Conservation (phyloP, 2,888 invertebrate species). For the Herminia tarsipennalis region DNA sequence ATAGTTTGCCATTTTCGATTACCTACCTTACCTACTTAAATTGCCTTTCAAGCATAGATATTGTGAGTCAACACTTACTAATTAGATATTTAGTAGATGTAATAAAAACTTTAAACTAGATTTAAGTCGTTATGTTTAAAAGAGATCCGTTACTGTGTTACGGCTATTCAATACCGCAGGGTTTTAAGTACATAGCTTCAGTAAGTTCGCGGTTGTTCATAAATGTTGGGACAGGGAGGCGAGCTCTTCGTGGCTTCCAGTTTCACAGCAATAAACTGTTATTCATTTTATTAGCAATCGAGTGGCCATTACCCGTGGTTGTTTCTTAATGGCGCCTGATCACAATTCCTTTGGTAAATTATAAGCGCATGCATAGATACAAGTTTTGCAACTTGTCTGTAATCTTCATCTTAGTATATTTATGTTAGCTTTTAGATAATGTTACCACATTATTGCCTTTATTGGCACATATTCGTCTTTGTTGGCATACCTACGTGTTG, state of each 20-base stretch:
- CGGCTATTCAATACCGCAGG: slow-evolving; percentile 36
- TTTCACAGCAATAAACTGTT: slow-evolving; percentile 49
- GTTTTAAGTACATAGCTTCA: slow-evolving; percentile 28
- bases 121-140: slow-evolving; percentile 12
- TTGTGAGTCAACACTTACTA: slow-evolving; percentile 34
- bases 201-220: slow-evolving; percentile 35
- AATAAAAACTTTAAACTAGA: slow-evolving; percentile 34
- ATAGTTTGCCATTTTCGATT: slow-evolving; percentile 61
- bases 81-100: slow-evolving; percentile 30
- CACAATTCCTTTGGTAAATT: slow-evolving; percentile 14
- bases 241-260: slow-evolving; percentile 36
- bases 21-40: slow-evolving; percentile 56
- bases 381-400: too few relatives aligned
- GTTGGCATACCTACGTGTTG: too few relatives aligned
- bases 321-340: slow-evolving; percentile 41
- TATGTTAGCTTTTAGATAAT: too few relatives aligned
- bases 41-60: slow-evolving; percentile 44
- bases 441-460: too few relatives aligned
- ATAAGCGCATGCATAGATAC: slow-evolving; percentile 7
- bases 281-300: slow-evolving; percentile 56
- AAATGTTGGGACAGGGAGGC: slow-evolving; percentile 41
- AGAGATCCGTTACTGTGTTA: slow-evolving; percentile 29
- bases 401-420: too few relatives aligned
- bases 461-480: too few relatives aligned
- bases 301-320: slow-evolving; percentile 47